Evolutionary conservation across 2,888 invertebrate species (phyloP), one percentile per base, ranked within the genome.

Genomic region (Oscheius sp.): DNA sequence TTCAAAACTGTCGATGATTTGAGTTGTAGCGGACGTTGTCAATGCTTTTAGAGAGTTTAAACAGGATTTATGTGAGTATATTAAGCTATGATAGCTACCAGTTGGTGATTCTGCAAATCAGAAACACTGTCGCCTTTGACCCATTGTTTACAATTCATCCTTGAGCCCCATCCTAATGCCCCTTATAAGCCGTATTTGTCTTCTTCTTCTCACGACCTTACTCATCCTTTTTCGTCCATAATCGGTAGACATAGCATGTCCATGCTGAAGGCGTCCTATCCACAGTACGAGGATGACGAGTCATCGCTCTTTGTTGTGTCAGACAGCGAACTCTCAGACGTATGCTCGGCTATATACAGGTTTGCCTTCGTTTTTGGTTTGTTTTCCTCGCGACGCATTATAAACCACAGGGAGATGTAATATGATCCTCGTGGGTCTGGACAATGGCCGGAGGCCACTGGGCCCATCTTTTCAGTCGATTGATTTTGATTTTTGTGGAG

Each of bases 301-400:
- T 35, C 33, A n/a, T 55, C 68, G 35, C 68, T 68, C 42, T 68
- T 68, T 68, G 68, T 68, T n/a, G 68, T 68, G 35, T 68, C 68
- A 11, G 68, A 68, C 55, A 68, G 53, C n/a, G 68, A 68, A 51
- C 21, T 65, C 50, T 65, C 65, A 51, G 68, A 68, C 35, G 21
- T 53, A 50, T 51, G 51, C 50, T 29, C 66, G 11, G 35, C 35
- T 7, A 68, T 68, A n/a, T 68, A 55, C 55, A 68, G 57, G 57
- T 68, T 51, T 29, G 63, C 35, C 60, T 63, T n/a, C n/a, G 4
- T 63, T 63, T 63, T 33, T 63, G n/a, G 47, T 10, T 60, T 37
- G 37, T 60, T 60, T 60, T 35, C 60, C 60, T n/a, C 11, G 32
- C 29, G 58, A 58, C 4, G 60, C 7, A 60, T 60, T 60, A 60